Evolutionary conservation across 2,888 invertebrate genomes (phyloP).

Genomic region (Nomada ruficornis): DNA sequence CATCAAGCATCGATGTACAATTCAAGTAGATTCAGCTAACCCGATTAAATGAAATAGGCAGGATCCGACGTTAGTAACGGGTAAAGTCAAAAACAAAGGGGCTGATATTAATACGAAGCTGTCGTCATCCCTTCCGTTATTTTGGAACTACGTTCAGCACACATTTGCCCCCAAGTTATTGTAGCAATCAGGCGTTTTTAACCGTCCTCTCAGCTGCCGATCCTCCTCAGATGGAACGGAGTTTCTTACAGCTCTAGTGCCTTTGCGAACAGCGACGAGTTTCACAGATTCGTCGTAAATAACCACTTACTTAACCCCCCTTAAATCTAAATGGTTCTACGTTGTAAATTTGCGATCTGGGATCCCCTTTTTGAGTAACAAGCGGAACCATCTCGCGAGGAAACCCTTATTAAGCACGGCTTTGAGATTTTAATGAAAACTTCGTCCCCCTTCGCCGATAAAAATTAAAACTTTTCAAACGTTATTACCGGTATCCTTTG

Average conservation of each 20-base stretch:
- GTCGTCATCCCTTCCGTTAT: constrained; percentile 25
- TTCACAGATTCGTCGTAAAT: constrained; percentile 48
- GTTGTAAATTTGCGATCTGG: constrained; percentile 27
- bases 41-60: constrained; percentile 59
- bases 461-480: constrained; percentile 36
- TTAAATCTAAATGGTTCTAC: constrained; percentile 42
- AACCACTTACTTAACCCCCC: constrained; percentile 58
- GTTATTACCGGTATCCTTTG: neutral
- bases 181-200: constrained; percentile 52
- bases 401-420: constrained; percentile 42
- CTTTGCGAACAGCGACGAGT: constrained; percentile 22
- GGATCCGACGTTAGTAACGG: constrained; percentile 18
- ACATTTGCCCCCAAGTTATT: constrained; percentile 61
- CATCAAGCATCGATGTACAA: constrained; percentile 35
- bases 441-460: neutral
- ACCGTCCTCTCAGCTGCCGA: constrained; percentile 14
- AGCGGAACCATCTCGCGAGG: constrained; percentile 5
- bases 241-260: constrained; percentile 16
- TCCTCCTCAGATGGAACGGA: constrained; percentile 22
- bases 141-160: constrained; percentile 40
- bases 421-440: constrained; percentile 50
- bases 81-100: constrained; percentile 33
- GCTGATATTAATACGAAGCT: constrained; percentile 63
- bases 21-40: constrained; percentile 3
- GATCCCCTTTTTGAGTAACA: constrained; percentile 27